Conservation (phyloP, 2,888 invertebrate species). For the Caenorhabditis sp. region DNA sequence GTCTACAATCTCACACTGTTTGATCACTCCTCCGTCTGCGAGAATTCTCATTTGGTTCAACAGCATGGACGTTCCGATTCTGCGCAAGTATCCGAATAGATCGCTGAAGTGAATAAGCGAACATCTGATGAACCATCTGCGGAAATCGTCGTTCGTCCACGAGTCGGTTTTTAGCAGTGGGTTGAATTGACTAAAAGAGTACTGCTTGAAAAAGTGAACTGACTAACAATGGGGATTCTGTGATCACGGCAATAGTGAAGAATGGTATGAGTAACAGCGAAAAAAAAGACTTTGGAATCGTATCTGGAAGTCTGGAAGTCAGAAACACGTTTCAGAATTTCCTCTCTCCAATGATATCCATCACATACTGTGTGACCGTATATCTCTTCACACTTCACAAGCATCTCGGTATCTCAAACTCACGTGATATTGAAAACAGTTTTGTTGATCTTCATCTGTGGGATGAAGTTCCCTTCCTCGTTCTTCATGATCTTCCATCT, state of each 20-base stretch:
- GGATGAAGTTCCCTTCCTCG: background rate
- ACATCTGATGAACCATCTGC: background rate
- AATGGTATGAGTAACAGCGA: no score
- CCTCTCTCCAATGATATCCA: no score
- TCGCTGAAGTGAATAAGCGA: background rate
- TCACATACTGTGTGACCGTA: no score
- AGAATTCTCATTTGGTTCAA: background rate
- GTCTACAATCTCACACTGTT: background rate
- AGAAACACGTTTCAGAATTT: no score
- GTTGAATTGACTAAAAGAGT: background rate
- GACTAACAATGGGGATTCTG: no score
- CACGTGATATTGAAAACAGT: background rate
- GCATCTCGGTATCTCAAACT: no score
- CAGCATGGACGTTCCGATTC: background rate
- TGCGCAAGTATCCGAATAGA: background rate
- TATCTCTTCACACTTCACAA: no score
- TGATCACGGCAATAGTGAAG: no score
- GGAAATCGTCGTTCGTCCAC: background rate
- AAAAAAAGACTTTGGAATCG: no score
- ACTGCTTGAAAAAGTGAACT: background rate
- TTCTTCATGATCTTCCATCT: background rate
- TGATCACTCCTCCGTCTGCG: no score
- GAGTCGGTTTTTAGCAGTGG: background rate
- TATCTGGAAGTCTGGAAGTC: no score
- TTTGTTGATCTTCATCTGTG: conserved; percentile 2